These are phyloP conservation scores for Macquaria ambigua DNA, from an alignment of 2,113 vertebrate genomes.

Conservation along the genomic window DNA sequence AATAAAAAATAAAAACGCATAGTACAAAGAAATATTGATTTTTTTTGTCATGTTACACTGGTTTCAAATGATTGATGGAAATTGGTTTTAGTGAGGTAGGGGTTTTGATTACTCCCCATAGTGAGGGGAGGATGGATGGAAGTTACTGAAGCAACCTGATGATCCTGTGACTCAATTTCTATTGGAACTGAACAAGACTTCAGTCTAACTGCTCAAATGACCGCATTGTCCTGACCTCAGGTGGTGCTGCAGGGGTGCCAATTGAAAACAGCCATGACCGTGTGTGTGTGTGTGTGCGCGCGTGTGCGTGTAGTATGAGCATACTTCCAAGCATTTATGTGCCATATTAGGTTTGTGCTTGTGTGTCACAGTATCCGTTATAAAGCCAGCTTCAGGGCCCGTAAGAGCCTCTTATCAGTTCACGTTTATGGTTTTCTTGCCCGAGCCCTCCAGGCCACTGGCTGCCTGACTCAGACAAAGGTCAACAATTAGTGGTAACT, in stretches of 20 bases:
- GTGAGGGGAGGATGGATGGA: neutral
- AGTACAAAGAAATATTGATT: neutral
- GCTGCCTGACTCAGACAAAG: constrained; percentile 70
- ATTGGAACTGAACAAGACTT: constrained; percentile 35
- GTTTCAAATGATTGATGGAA: constrained; percentile 12
- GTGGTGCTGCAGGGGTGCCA: constrained; percentile 50
- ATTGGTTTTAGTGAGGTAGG: neutral
- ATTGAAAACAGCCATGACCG: constrained; percentile 29
- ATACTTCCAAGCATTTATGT: neutral
- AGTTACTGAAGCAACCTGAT: neutral
- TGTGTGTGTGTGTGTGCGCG: constrained; percentile 32
- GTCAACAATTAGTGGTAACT: constrained; percentile 72
- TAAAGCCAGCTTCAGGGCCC: constrained; percentile 50
- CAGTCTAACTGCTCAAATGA: constrained; percentile 45
- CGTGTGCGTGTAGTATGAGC: neutral
- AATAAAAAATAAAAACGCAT: neutral
- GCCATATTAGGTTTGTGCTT: neutral
- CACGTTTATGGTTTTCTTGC: constrained; percentile 41
- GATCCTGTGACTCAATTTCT: neutral
- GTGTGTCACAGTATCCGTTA: constrained; percentile 36
- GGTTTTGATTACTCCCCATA: neutral
- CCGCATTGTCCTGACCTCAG: constrained; percentile 59
- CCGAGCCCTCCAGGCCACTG: constrained; percentile 67
- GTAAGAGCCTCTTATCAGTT: constrained; percentile 52
- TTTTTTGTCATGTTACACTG: neutral